Conservation (phyloP, 2,888 invertebrate genomes). For the Lepidocyrtinus sp. region DNA sequence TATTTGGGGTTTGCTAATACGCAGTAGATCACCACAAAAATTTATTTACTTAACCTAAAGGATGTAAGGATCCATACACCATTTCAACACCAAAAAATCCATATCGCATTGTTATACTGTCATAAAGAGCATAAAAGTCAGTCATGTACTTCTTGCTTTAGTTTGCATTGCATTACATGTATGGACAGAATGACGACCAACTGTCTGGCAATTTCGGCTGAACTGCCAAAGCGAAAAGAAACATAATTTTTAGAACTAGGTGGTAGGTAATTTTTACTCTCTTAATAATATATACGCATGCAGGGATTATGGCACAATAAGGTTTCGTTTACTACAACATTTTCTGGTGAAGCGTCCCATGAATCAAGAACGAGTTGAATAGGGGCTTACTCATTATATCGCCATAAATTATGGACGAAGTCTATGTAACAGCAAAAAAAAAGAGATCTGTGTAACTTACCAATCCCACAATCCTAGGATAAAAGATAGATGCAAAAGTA, state of each 20-base stretch:
- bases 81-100: too few species aligned
- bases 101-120: background rate
- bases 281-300: background rate
- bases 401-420: background rate
- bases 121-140: background rate
- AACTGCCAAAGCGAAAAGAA: background rate
- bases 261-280: background rate
- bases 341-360: too few species aligned
- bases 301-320: background rate
- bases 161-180: too few species aligned
- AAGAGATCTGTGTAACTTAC: background rate
- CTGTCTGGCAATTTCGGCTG: constrained; percentile 5
- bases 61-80: background rate
- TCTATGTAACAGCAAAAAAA: background rate
- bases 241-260: background rate
- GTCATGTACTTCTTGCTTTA: background rate
- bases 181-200: background rate
- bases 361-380: background rate
- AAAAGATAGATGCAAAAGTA: background rate
- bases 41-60: background rate
- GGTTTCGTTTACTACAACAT: too few species aligned
- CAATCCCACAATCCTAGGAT: background rate
- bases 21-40: background rate
- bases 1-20: background rate
- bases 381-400: background rate